These are phyloP conservation scores for Chesias legatella DNA, from an alignment of 2,888 invertebrate species.

Conservation along the genomic window DNA sequence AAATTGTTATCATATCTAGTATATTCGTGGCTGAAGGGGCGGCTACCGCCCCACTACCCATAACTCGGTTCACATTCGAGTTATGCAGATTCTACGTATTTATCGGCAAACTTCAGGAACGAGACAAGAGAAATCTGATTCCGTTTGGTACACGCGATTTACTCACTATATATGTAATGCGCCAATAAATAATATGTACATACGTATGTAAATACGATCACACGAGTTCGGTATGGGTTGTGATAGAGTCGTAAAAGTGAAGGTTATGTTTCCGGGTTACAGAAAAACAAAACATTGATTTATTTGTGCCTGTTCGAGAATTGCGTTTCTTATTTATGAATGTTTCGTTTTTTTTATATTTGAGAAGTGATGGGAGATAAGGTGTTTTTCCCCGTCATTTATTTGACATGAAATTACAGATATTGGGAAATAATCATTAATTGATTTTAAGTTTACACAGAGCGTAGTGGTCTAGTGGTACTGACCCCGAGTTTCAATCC, in stretches of 20 bases:
- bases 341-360: too few relatives aligned
- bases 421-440: too few relatives aligned
- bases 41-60: conserved; percentile 50
- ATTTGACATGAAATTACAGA: too few relatives aligned
- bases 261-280: too few relatives aligned
- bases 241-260: neutral
- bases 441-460: too few relatives aligned
- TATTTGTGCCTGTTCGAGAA: too few relatives aligned
- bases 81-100: conserved; percentile 77
- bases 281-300: too few relatives aligned
- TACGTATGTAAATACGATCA: neutral
- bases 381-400: too few relatives aligned
- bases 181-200: conserved; percentile 1
- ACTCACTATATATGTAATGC: conserved; percentile 53
- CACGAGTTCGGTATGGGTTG: neutral
- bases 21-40: conserved; percentile 25
- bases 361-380: too few relatives aligned
- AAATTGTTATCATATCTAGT: conserved; percentile 26
- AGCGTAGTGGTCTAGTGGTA: too few relatives aligned
- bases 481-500: too few relatives aligned
- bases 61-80: conserved; percentile 62
- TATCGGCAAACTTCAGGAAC: conserved; percentile 77
- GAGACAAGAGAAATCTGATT: conserved; percentile 77
- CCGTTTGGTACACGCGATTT: conserved; percentile 69
- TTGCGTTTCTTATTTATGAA: too few relatives aligned